A percentile compares a stretch with the other conserved stretches of the same genome.
Conservation (phyloP, 2,113 vertebrate species). For the Pavo muticus region DNA sequence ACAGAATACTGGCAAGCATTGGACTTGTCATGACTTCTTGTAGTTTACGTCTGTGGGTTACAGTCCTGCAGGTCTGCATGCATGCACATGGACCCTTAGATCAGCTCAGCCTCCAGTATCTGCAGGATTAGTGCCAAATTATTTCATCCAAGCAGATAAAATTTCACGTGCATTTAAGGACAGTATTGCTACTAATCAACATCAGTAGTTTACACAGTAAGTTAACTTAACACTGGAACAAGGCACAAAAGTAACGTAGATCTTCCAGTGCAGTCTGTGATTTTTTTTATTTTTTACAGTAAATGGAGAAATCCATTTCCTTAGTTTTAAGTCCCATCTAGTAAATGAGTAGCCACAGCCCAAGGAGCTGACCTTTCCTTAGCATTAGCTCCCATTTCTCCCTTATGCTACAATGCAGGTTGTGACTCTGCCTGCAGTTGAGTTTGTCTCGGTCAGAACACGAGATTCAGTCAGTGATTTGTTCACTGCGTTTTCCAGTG, state of each 20-base stretch:
- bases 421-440: not conserved
- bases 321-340: not conserved
- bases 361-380: not conserved
- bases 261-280: not conserved
- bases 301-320: not conserved
- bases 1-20: not conserved
- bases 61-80: not conserved
- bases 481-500: not conserved
- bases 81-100: not conserved
- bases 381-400: not conserved
- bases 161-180: not conserved
- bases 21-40: rapidly evolving
- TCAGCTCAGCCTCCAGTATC: not conserved
- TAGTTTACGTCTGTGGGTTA: not conserved
- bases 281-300: not conserved
- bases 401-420: not conserved
- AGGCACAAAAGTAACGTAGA: not conserved
- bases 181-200: not conserved
- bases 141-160: not conserved
- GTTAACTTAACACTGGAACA: not conserved
- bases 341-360: not conserved
- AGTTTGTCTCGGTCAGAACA: not conserved
- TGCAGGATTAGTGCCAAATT: conserved; percentile 51
- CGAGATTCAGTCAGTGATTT: not conserved
- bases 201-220: not conserved